These are phyloP conservation scores for Nebria brevicollis DNA, from an alignment of 2,888 invertebrate genomes.

Conservation along the genomic window DNA sequence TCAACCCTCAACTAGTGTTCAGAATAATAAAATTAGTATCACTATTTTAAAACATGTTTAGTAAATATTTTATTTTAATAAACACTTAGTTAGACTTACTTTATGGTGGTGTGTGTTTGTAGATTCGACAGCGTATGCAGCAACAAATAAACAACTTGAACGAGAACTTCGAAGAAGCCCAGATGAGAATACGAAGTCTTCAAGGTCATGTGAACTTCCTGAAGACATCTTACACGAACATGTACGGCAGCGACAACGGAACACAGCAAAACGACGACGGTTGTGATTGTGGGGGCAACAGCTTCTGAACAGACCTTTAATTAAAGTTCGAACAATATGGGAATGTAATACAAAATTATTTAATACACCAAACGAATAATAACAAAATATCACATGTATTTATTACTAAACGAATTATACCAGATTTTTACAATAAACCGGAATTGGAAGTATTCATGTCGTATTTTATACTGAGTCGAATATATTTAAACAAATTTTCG, in stretches of 20 bases:
- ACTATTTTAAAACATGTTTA: too few relatives aligned
- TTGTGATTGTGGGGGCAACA: neutral
- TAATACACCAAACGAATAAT: neutral
- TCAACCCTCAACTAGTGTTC: neutral
- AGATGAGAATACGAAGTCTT: conserved; percentile 70
- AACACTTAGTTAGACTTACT: neutral
- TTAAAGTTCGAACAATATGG: neutral
- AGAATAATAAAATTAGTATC: too few relatives aligned
- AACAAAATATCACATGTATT: neutral
- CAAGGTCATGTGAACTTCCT: conserved; percentile 73
- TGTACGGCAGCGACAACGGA: conserved; percentile 48
- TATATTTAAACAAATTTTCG: too few relatives aligned
- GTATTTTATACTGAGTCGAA: too few relatives aligned
- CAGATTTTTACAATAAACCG: neutral
- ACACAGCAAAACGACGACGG: conserved; percentile 36
- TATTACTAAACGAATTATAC: neutral
- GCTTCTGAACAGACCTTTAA: neutral
- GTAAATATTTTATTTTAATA: too few relatives aligned
- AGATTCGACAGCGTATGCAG: conserved; percentile 77
- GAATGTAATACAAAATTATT: neutral
- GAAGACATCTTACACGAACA: conserved; percentile 62
- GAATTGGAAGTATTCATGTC: neutral
- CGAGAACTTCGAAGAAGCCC: conserved; percentile 75
- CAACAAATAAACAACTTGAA: conserved; percentile 73
- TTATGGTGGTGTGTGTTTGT: conserved; percentile 33